phyloP scores from a whole-genome alignment of 2,888 invertebrate genomes.

The Dasypolia templi region DNA sequence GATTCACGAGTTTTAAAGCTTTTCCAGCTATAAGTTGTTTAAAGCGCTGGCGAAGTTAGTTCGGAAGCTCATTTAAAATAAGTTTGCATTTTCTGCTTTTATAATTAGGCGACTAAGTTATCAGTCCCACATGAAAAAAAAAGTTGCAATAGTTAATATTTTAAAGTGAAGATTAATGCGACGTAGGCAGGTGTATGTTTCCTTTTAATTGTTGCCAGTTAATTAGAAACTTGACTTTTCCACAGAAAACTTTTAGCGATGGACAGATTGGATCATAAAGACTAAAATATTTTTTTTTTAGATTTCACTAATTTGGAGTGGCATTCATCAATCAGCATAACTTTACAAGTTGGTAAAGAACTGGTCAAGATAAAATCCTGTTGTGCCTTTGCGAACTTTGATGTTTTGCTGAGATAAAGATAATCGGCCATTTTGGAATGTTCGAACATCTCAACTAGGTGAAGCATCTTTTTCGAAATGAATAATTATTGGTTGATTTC shows the following conservation, averaged over 20 bases:
- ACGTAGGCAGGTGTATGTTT: background rate
- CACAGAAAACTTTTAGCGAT: background rate
- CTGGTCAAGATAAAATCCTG: background rate
- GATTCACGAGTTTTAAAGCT: background rate
- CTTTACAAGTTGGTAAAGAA: background rate
- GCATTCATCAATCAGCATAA: background rate
- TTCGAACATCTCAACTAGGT: background rate
- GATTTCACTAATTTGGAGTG: background rate
- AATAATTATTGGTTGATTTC: background rate
- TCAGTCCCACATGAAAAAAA: background rate
- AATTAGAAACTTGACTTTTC: background rate
- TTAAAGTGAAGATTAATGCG: background rate
- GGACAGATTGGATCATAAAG: background rate
- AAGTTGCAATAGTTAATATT: no score
- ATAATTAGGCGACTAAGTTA: no score
- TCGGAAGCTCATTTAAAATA: background rate
- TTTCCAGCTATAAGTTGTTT: background rate
- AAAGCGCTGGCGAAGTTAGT: background rate
- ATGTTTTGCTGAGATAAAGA: background rate
- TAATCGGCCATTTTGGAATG: background rate
- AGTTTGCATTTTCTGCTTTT: background rate
- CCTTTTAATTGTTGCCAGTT: no score
- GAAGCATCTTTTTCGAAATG: background rate
- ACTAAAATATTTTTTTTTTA: background rate
- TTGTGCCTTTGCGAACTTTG: background rate